These are phyloP conservation scores for Rhinophrynus dorsalis DNA, from an alignment of 2,797 vertebrate species.

Conservation along the genomic window DNA sequence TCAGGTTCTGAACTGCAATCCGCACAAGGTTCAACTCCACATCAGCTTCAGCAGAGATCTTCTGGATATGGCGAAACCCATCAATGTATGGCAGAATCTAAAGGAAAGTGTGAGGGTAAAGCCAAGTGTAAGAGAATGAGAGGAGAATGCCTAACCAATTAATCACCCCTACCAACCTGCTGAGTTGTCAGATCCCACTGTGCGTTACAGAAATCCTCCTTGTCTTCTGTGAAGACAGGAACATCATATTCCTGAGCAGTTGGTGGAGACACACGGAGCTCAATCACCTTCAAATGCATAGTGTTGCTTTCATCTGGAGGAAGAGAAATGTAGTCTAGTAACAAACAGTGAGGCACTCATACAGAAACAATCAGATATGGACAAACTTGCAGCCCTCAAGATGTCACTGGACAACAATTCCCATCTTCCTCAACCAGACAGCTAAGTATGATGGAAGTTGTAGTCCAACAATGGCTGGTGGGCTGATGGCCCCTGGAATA, in stretches of 20 bases:
- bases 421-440: no score
- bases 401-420: no score
- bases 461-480: no score
- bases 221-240: conserved; percentile 92
- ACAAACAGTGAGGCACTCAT: background rate
- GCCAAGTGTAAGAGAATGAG: no score
- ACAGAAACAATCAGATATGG: background rate
- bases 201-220: conserved; percentile 90
- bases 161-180: conserved; percentile 71
- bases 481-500: no score
- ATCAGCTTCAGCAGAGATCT: conserved; percentile 94
- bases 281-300: conserved; percentile 94
- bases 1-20: conserved; percentile 93
- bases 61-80: conserved; percentile 94
- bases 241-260: conserved; percentile 97
- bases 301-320: conserved; percentile 91
- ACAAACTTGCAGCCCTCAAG: no score
- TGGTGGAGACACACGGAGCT: conserved; percentile 85
- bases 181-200: conserved; percentile 98
- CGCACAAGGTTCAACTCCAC: conserved; percentile 96
- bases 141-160: no score
- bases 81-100: conserved; percentile 95
- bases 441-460: no score
- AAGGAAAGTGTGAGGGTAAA: background rate
- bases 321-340: accelerated